Evolutionary conservation across 2,113 vertebrate species (phyloP), one percentile per base, ranked within the genome.

Genomic region (Odontophorus gujanensis): DNA sequence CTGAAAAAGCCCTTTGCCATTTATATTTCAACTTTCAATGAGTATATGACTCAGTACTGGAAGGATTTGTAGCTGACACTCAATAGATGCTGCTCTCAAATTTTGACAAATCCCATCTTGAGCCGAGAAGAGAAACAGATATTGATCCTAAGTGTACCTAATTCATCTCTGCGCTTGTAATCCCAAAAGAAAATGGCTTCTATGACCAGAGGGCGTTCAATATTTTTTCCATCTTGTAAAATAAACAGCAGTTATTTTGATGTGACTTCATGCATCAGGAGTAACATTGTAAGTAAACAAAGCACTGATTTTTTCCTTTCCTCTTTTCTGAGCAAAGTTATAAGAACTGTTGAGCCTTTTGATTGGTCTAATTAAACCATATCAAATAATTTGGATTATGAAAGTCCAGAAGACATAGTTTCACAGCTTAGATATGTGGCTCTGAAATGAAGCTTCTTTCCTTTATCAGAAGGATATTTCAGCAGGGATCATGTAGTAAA

Each of bases 81-180:
- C 97, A 97, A 98, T 98, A 98, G 98, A 98, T 98, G 96, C 97
- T 94, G 97, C 97, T 98, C 97, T 98, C 95, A 77, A 98, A 98
- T 98, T 98, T 98, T 98, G 98, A 98, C 98, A 98, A 98, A 98
- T 98, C 98, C 98, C 97, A 98, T 98, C 98, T 97, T 98, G 97
- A 98, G 97, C 98, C 71, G 61, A 98, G 97, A 98, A 98, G 98
- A 98, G 98, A 98, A 98, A 98, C 98, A 98, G 97, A 98, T 98
- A 98, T 98, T 98, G 98, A 98, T 98, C 97, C 98, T 98, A 98
- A 98, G 98, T 98, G 97, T 98, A 98, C 97, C 98, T 98, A 98
- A 98, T 98, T 98, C 98, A 98, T 98, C 98, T 98, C 97, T 98
- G 97, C 97, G 97, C 98, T 98, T 98, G 98, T 98, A 98, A 98